Percentiles rank a stretch among this genome's conserved stretches.
Evolutionary conservation across 2,888 invertebrate genomes (phyloP).

Genomic region (Hirtodrosophila alboralis): DNA sequence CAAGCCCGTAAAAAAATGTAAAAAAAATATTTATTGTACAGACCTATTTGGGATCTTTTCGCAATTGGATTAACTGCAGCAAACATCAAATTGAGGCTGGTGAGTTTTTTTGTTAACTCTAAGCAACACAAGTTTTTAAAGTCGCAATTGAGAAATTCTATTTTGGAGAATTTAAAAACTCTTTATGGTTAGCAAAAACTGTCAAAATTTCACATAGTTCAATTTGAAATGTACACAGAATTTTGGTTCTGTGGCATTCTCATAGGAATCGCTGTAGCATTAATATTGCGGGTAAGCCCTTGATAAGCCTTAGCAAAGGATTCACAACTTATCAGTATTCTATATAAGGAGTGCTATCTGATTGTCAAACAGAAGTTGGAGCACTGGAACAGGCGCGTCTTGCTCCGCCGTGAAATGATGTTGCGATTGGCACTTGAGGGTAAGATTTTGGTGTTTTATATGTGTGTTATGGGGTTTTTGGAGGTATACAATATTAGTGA

Average conservation of each 20-base stretch:
- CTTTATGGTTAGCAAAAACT: constrained; percentile 9
- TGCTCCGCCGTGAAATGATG: constrained; percentile 64
- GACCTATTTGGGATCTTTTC: constrained; percentile 60
- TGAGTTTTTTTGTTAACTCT: constrained; percentile 45
- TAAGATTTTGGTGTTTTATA: constrained; percentile 40
- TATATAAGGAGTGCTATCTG: constrained; percentile 61
- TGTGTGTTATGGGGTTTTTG: too few species aligned
- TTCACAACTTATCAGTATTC: background rate
- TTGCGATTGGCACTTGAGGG: constrained; percentile 63
- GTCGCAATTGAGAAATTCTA: constrained; percentile 4
- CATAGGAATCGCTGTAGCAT: constrained; percentile 46
- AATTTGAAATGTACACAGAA: constrained; percentile 54
- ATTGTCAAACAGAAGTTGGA: constrained; percentile 56
- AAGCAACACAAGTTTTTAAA: constrained; percentile 27
- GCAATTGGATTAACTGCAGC: constrained; percentile 37
- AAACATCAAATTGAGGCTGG: constrained; percentile 28
- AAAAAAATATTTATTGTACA: constrained; percentile 7
- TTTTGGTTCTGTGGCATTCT: constrained; percentile 65
- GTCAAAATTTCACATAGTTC: constrained; percentile 28
- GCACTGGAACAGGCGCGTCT: constrained; percentile 53
- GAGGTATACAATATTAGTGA: too few species aligned
- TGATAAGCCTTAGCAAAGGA: too few species aligned
- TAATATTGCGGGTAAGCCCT: constrained; percentile 61
- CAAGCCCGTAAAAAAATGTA: background rate
- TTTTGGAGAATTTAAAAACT: constrained; percentile 2